These are phyloP conservation scores for Drosophila varians DNA, from an alignment of 1,140 invertebrate genomes.

Conservation along the genomic window DNA sequence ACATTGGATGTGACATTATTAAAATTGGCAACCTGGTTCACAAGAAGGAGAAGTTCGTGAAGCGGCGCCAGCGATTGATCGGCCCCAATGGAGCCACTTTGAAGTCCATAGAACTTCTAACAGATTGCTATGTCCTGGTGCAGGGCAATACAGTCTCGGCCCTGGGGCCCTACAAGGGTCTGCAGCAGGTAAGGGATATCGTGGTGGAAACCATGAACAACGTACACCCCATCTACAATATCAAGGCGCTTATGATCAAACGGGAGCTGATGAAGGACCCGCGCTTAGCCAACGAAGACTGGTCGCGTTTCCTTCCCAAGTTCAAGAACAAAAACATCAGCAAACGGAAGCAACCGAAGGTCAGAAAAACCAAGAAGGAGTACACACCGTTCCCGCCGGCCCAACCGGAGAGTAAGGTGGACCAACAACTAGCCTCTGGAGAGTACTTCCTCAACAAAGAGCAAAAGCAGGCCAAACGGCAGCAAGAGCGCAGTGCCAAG, in stretches of 20 bases:
- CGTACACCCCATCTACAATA: slow-evolving; percentile 99
- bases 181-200: slow-evolving; percentile 96
- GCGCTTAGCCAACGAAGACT: slow-evolving; percentile 96
- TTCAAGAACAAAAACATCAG: slow-evolving; percentile 96
- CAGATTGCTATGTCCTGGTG: slow-evolving; percentile 98
- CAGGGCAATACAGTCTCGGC: slow-evolving; percentile 99
- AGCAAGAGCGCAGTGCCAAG: slow-evolving; percentile 90
- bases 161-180: slow-evolving; percentile 96
- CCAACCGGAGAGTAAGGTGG: slow-evolving; percentile 96
- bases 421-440: slow-evolving; percentile 96
- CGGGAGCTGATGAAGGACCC: slow-evolving; percentile 96
- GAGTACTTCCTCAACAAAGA: slow-evolving; percentile 97
- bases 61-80: slow-evolving; percentile 96
- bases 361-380: slow-evolving; percentile 93
- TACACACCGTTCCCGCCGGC: slow-evolving; percentile 99
- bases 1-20: slow-evolving; percentile 97
- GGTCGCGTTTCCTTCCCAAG: slow-evolving; percentile 98
- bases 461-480: slow-evolving; percentile 89
- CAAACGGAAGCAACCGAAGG: slow-evolving; percentile 93
- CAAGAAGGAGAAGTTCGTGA: slow-evolving; percentile 98
- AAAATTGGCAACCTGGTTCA: slow-evolving; percentile 96
- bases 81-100: slow-evolving; percentile 98
- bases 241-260: slow-evolving; percentile 99
- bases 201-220: slow-evolving; percentile 99
- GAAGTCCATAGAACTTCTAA: slow-evolving; percentile 99